phyloP scores from a whole-genome alignment of 1,140 invertebrate genomes.

The Cotesia typhae region DNA sequence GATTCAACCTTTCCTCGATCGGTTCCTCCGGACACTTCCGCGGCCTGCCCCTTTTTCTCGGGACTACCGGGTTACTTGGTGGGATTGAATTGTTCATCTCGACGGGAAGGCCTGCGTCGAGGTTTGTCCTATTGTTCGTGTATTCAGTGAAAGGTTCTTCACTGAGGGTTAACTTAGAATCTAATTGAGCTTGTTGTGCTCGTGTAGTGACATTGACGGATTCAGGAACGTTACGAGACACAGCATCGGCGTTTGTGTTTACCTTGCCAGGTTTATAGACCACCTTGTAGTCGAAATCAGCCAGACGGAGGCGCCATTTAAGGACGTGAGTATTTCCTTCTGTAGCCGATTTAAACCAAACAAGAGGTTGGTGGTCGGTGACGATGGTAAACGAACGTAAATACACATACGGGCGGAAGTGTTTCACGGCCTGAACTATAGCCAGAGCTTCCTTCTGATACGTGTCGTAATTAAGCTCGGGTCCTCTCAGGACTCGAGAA shows the following conservation, averaged over 20 bases:
- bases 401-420: slow-evolving; percentile 9
- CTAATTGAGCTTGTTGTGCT: too few relatives aligned
- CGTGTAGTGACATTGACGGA: too few relatives aligned
- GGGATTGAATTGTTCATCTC: too few relatives aligned
- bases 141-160: too few relatives aligned
- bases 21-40: too few relatives aligned
- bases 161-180: too few relatives aligned
- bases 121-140: too few relatives aligned
- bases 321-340: not conserved
- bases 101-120: too few relatives aligned
- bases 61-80: too few relatives aligned
- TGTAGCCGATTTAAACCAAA: not conserved
- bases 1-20: too few relatives aligned
- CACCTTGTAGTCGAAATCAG: slow-evolving; percentile 4
- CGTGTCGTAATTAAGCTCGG: slow-evolving; percentile 5
- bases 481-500: slow-evolving; percentile 3
- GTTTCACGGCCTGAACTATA: not conserved
- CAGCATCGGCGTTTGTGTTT: slow-evolving; percentile 12
- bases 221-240: not conserved
- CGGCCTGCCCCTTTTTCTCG: too few relatives aligned
- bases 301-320: not conserved
- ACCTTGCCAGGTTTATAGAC: slow-evolving; percentile 5
- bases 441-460: slow-evolving; percentile 7
- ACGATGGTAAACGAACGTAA: not conserved
- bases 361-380: slow-evolving; percentile 7